A percentile compares a stretch with the other conserved stretches of the same genome.
Conservation (phyloP, 2,113 vertebrate genomes). For the Nipponia nippon region DNA sequence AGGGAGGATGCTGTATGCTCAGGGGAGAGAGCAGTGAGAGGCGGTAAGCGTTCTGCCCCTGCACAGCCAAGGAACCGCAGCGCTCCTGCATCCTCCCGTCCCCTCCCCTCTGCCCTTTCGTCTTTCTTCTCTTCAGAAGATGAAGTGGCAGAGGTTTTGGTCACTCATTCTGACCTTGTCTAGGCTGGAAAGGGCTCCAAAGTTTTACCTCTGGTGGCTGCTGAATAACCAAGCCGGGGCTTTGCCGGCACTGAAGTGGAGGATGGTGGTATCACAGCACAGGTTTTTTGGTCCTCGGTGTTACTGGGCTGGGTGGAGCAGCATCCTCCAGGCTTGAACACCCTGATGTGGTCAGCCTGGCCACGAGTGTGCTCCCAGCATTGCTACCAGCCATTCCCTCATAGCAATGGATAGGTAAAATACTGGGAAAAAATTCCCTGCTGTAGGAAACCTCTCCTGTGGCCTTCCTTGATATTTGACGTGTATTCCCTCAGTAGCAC, state of each 20-base stretch:
- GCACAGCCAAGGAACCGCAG: accelerated
- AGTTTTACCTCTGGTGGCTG: neutral
- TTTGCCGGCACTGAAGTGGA: neutral
- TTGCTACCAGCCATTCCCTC: neutral
- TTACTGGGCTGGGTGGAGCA: neutral
- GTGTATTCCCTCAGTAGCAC: neutral
- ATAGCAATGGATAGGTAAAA: neutral
- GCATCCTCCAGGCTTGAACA: neutral
- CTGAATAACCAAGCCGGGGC: neutral
- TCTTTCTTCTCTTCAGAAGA: neutral
- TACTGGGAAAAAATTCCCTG: neutral
- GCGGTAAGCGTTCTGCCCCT: accelerated
- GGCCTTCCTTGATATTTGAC: neutral
- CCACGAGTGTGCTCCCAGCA: accelerated
- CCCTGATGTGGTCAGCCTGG: neutral
- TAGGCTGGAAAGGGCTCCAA: neutral
- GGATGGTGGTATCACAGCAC: neutral
- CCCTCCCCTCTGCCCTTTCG: accelerated
- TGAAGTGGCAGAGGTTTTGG: neutral
- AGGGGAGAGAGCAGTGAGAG: accelerated
- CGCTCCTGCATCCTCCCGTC: neutral
- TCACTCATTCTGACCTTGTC: neutral
- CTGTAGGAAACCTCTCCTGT: accelerated
- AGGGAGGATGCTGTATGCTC: accelerated
- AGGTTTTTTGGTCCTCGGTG: accelerated